Conservation (phyloP, 2,797 vertebrate genomes). For the Graptemys geographica region DNA sequence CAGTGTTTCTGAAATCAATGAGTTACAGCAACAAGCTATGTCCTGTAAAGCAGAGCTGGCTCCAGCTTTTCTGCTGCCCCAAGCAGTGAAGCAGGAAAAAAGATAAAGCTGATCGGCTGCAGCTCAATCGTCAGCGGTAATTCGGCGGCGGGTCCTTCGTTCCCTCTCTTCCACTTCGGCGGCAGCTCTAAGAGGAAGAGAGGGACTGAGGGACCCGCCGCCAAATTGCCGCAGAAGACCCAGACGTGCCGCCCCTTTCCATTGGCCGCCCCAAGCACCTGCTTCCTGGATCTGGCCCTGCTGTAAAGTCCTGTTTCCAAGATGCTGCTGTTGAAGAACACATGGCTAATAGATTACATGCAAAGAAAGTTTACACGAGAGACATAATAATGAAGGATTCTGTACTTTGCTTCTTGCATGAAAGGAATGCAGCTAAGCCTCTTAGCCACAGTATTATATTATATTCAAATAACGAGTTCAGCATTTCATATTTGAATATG, state of each 20-base stretch:
- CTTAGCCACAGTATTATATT: slow-evolving; percentile 3
- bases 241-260: too few species aligned
- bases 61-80: too few species aligned
- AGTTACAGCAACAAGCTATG: neutral
- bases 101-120: too few species aligned
- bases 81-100: too few species aligned
- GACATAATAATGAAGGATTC: neutral
- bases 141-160: too few species aligned
- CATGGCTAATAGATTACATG: neutral
- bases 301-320: neutral
- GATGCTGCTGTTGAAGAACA: neutral
- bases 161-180: too few species aligned
- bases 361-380: neutral
- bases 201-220: too few species aligned
- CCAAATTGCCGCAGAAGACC: too few species aligned
- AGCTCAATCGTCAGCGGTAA: too few species aligned
- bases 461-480: slow-evolving; percentile 21
- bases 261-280: too few species aligned
- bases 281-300: neutral
- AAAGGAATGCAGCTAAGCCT: neutral
- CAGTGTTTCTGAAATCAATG: neutral
- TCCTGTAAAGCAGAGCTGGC: neutral
- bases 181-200: too few species aligned
- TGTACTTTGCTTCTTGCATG: neutral
- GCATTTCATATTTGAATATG: slow-evolving; percentile 12